Evolutionary conservation across 2,113 vertebrate genomes (phyloP).

Genomic region (Brachypteracias leptosomus): DNA sequence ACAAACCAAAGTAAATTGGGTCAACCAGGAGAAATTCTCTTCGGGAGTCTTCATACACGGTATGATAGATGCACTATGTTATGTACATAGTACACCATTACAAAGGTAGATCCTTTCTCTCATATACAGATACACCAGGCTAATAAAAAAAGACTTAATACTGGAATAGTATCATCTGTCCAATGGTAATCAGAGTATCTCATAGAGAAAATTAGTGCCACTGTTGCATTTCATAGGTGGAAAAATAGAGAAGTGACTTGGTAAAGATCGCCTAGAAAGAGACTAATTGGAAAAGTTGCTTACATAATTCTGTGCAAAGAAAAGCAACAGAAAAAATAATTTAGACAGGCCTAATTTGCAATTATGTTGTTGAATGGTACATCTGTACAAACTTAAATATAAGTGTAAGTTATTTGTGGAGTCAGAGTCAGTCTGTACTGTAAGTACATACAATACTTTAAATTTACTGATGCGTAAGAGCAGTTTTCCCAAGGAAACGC

Average conservation of each 20-base stretch:
- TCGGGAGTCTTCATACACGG: neutral
- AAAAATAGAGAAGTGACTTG: neutral
- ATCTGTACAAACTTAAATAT: neutral
- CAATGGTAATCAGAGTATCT: neutral
- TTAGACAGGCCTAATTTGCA: neutral
- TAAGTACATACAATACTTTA: neutral
- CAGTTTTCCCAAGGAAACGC: neutral
- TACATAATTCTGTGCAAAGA: neutral
- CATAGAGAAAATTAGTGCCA: neutral
- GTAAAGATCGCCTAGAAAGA: neutral
- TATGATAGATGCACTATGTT: neutral
- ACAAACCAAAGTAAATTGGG: neutral
- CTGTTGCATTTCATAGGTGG: neutral
- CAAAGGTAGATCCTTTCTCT: neutral
- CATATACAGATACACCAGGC: neutral
- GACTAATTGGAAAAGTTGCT: neutral
- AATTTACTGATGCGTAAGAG: neutral
- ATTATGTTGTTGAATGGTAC: neutral
- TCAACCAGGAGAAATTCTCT: neutral
- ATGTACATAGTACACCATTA: no score
- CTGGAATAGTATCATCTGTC: accelerated
- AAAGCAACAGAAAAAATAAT: neutral
- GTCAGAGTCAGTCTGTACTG: neutral
- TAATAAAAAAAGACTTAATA: neutral
- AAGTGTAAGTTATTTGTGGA: neutral